A percentile compares a stretch with the other conserved stretches of the same genome.
These are phyloP conservation scores for Cardiocondyla obscurior DNA, from an alignment of 1,140 invertebrate species.

Conservation along the genomic window DNA sequence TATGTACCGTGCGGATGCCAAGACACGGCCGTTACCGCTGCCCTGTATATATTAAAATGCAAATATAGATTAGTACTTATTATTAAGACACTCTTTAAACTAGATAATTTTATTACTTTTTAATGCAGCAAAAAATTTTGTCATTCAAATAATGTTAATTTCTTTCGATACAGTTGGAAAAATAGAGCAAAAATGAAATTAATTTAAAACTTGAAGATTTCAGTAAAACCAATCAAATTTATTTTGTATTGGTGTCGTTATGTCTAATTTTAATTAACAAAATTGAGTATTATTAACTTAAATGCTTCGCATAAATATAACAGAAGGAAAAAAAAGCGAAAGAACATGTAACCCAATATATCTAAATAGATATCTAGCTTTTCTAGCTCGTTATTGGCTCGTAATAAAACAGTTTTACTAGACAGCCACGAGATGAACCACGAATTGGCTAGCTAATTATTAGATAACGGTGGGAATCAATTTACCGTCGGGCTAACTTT, in stretches of 20 bases:
- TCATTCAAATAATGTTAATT: slow-evolving; percentile 8
- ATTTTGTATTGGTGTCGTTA: background rate
- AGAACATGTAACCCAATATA: slow-evolving; percentile 28
- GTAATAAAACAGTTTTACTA: no score
- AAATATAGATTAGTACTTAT: background rate
- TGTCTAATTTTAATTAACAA: slow-evolving; percentile 50
- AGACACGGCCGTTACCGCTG: slow-evolving; percentile 93
- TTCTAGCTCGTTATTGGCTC: no score
- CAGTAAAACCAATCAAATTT: background rate
- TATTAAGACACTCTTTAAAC: background rate
- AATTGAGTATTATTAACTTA: slow-evolving; percentile 42
- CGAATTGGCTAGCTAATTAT: no score
- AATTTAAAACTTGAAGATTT: background rate
- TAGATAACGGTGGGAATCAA: no score
- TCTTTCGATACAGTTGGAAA: background rate
- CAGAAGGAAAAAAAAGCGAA: background rate
- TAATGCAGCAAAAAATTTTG: background rate
- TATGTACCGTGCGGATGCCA: slow-evolving; percentile 95
- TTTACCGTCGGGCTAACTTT: no score
- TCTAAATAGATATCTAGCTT: no score
- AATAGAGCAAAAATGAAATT: no score
- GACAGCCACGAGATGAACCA: no score
- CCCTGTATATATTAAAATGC: slow-evolving; percentile 84
- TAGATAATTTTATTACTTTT: background rate
- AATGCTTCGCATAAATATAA: background rate